phyloP scores from a whole-genome alignment of 2,888 invertebrate genomes.

The Caradrina clavipalpis region DNA sequence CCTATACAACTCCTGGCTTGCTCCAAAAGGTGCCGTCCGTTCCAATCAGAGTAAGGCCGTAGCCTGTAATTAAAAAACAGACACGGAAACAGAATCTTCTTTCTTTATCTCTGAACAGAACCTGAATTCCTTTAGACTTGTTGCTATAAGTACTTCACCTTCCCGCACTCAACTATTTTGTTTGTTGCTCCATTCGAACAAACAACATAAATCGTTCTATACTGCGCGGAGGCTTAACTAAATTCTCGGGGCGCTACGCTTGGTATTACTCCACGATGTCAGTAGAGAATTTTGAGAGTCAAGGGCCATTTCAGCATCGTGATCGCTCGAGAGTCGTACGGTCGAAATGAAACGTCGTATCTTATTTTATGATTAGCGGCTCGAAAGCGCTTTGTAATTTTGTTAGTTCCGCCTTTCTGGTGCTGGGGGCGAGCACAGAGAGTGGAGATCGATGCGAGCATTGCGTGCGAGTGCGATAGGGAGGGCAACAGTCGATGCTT shows the following conservation, averaged over 20 bases:
- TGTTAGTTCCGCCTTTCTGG: constrained; percentile 91
- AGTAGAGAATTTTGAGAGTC: constrained; percentile 90
- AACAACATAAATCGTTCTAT: constrained; percentile 76
- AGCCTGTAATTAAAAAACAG: constrained; percentile 68
- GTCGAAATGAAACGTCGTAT: constrained; percentile 91
- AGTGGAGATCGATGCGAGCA: constrained; percentile 90
- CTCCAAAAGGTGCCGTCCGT: constrained; percentile 69
- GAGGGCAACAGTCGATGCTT: constrained; percentile 78
- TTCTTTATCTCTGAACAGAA: constrained; percentile 28
- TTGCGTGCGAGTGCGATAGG: constrained; percentile 86
- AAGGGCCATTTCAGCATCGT: constrained; percentile 90
- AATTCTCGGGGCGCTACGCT: constrained; percentile 79
- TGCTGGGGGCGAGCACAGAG: constrained; percentile 90
- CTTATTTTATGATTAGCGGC: constrained; percentile 91
- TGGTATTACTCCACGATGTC: constrained; percentile 86
- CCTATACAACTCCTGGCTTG: constrained; percentile 60
- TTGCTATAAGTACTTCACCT: constrained; percentile 50
- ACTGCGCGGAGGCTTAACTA: constrained; percentile 75
- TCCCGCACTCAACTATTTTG: constrained; percentile 31
- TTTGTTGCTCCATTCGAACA: constrained; percentile 51
- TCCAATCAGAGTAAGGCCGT: constrained; percentile 69
- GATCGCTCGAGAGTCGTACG: constrained; percentile 90
- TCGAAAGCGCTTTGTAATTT: constrained; percentile 91
- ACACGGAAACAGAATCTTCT: constrained; percentile 59
- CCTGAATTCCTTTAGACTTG: constrained; percentile 27